Evolutionary conservation across 2,797 vertebrate species (phyloP), one percentile per base, ranked within the genome.

Genomic region (Macrochelys suwanniensis): DNA sequence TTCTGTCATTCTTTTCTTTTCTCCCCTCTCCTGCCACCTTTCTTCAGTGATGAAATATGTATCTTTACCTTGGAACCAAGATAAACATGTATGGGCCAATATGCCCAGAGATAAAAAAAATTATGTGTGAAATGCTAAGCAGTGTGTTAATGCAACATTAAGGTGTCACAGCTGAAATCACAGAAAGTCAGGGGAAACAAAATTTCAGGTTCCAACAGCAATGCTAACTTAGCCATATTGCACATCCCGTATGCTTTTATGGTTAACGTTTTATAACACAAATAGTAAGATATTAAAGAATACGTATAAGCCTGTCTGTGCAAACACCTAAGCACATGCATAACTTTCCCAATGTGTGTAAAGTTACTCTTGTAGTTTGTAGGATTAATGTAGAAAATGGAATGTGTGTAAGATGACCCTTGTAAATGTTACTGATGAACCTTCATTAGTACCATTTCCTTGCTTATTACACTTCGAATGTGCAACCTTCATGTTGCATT

Each of bases 331-430:
- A 94, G 19, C 28, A 85, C 56, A 3, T 86, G 85, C 71, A 49
- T 33, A 79, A 84, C 88, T 68, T 94, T 87, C 91, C 68, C 2
- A 0, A 56, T 0, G 2, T 21, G 31, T 49, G 76, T 81, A 0
- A 7, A 91, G 85, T 23, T 74, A 85, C 54, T 33, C 50, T 82
- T 84, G 84, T 78, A 7, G 59, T 53, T 94, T 91, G 68, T 88
- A 95, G 88, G 80, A 71, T 37, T 71, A 37, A 37, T 42, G n/a
- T 5, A 17, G 71, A 51, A 81, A 61, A 37, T 0, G 17, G 59
- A 4, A 2, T 3, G 0, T 5, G 77, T 7, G 77, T 28, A 21
- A 61, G 37, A 6, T 0, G 0, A 0, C 0, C 1, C 42, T 0
- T 3, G 79, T 11, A 2, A 51, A 0, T 1, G n/a, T n/a, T n/a